Percentiles rank a stretch among this genome's conserved stretches.
These are phyloP conservation scores for Leucosticte australis DNA, from an alignment of 2,113 vertebrate species.

Conservation along the genomic window DNA sequence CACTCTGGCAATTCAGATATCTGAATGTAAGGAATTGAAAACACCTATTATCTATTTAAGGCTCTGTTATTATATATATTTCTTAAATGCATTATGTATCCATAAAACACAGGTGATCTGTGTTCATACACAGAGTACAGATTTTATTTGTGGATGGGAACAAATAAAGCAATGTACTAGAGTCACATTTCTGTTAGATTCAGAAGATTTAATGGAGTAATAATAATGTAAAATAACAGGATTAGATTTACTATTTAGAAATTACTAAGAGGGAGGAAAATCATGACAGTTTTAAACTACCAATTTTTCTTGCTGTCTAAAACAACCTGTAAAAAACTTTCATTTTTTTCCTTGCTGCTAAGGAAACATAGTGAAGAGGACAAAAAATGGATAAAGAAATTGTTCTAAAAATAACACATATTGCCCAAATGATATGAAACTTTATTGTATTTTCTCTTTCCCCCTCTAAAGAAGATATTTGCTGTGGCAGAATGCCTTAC, in stretches of 20 bases:
- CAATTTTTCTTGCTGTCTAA: slow-evolving; percentile 8
- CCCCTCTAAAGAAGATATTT: background rate
- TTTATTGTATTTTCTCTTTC: background rate
- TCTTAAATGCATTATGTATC: background rate
- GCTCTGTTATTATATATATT: background rate
- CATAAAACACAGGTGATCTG: background rate
- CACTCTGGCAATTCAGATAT: background rate
- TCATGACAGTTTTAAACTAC: background rate
- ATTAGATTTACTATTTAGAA: background rate
- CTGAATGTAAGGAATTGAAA: background rate
- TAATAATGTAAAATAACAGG: background rate
- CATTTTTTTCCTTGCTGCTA: background rate
- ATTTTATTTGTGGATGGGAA: background rate
- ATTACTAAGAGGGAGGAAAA: slow-evolving; percentile 1
- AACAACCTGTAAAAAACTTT: background rate
- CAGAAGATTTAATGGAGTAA: background rate
- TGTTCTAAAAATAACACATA: background rate
- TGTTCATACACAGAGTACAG: background rate
- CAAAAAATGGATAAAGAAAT: background rate
- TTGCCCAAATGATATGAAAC: background rate
- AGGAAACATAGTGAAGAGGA: background rate
- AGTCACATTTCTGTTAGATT: background rate
- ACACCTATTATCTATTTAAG: background rate
- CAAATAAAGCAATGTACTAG: background rate
- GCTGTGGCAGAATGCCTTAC: background rate